A percentile compares a stretch with the other conserved stretches of the same genome.
Conservation (phyloP, 2,113 vertebrate genomes). For the Speoplatyrhinus poulsoni region DNA sequence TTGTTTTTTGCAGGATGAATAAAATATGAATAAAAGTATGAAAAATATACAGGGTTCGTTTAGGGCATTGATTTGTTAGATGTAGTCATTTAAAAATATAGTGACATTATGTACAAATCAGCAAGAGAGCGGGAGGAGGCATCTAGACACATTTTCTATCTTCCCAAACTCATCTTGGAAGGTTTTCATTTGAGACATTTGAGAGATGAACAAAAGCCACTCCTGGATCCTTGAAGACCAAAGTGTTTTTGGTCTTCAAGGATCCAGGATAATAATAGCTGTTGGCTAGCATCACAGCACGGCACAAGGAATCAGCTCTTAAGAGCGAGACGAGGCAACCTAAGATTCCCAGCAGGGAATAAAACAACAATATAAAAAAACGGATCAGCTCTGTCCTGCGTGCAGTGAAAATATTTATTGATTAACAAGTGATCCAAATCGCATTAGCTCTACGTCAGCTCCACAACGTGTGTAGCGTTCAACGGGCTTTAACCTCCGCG, state of each 20-base stretch:
- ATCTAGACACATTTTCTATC: slow-evolving; percentile 16
- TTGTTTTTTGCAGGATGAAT: neutral
- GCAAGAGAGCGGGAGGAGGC: neutral
- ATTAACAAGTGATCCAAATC: too few relatives aligned
- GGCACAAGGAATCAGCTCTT: neutral
- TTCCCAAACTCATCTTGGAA: slow-evolving; percentile 1
- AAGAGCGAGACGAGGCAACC: too few relatives aligned
- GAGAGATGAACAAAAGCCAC: slow-evolving; percentile 15
- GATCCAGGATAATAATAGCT: neutral
- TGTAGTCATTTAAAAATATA: slow-evolving; percentile 16
- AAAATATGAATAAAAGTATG: neutral
- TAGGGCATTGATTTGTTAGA: too few relatives aligned
- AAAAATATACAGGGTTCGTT: too few relatives aligned
- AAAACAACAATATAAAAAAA: too few relatives aligned
- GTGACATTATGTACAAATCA: neutral
- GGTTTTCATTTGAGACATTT: slow-evolving; percentile 31
- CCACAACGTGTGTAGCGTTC: too few relatives aligned
- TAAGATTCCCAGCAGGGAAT: too few relatives aligned
- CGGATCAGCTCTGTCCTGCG: too few relatives aligned
- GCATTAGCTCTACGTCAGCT: too few relatives aligned
- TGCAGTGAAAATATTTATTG: too few relatives aligned
- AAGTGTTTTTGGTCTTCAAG: neutral
- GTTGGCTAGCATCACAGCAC: neutral
- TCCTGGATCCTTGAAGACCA: neutral
- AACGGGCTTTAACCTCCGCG: too few relatives aligned